Percentiles rank a stretch among this genome's conserved stretches.
phyloP scores from a whole-genome alignment of 2,113 vertebrate species.

The Mellivora capensis region DNA sequence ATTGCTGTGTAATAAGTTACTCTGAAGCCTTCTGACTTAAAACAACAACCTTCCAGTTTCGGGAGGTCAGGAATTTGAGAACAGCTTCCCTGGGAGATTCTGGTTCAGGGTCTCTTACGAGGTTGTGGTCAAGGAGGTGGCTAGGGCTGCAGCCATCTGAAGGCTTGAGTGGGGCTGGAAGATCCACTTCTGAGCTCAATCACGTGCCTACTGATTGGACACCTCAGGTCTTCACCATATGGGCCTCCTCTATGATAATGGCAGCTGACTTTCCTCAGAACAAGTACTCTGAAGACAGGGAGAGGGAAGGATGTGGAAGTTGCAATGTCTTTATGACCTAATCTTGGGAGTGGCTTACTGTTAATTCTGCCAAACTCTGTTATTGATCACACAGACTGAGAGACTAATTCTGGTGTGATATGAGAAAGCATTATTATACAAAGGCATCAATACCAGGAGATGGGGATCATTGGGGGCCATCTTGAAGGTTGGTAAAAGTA shows the following conservation, averaged over 20 bases:
- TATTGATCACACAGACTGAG: background rate
- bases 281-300: background rate
- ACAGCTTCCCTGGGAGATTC: background rate
- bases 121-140: background rate
- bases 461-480: background rate
- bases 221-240: background rate
- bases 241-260: background rate
- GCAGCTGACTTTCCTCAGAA: background rate
- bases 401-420: background rate
- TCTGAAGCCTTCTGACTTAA: background rate
- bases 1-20: background rate
- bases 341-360: background rate
- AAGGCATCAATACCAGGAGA: background rate
- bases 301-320: background rate
- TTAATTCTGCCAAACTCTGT: background rate
- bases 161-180: background rate
- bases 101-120: background rate
- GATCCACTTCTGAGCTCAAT: background rate
- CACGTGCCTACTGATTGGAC: background rate
- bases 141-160: background rate
- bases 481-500: background rate
- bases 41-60: background rate
- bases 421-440: background rate
- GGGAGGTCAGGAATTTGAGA: background rate
- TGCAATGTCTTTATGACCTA: background rate